These are phyloP conservation scores for Micromys minutus DNA, from an alignment of 2,113 vertebrate species.

Conservation along the genomic window DNA sequence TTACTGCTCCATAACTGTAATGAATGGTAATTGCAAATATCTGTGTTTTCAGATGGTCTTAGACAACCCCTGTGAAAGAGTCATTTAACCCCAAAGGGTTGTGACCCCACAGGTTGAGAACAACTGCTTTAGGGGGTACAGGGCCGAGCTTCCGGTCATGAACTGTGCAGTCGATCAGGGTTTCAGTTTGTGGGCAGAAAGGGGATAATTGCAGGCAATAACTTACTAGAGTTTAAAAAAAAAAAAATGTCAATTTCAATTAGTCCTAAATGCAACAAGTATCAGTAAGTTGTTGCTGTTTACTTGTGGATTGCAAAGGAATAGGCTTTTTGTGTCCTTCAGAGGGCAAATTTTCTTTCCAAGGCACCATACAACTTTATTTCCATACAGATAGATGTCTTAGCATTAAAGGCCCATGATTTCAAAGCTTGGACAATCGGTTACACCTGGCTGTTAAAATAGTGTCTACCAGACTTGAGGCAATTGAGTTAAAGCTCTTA, in stretches of 20 bases:
- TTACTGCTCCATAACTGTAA: too few relatives aligned
- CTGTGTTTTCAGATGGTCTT: too few relatives aligned
- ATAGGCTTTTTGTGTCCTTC: background rate
- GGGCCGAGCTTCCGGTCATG: background rate
- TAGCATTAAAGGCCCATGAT: background rate
- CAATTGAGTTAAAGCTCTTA: conserved; percentile 6
- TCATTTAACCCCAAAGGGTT: background rate
- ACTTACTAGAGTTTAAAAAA: background rate
- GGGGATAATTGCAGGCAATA: background rate
- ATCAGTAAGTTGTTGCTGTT: background rate
- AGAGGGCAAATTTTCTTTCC: background rate
- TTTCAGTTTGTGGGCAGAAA: background rate
- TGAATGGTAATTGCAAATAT: too few relatives aligned
- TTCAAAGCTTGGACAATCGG: background rate
- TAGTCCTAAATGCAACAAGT: background rate
- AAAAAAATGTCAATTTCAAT: background rate
- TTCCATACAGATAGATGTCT: background rate
- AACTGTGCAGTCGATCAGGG: background rate
- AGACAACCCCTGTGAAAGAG: too few relatives aligned
- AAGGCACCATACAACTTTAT: background rate
- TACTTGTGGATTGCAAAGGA: background rate
- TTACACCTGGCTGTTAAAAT: background rate
- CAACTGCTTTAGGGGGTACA: background rate
- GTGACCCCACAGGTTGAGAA: background rate
- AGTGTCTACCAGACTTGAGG: background rate